Base-by-base conservation (phyloP, 2,888 invertebrate genomes). In the Boloria selene region DNA sequence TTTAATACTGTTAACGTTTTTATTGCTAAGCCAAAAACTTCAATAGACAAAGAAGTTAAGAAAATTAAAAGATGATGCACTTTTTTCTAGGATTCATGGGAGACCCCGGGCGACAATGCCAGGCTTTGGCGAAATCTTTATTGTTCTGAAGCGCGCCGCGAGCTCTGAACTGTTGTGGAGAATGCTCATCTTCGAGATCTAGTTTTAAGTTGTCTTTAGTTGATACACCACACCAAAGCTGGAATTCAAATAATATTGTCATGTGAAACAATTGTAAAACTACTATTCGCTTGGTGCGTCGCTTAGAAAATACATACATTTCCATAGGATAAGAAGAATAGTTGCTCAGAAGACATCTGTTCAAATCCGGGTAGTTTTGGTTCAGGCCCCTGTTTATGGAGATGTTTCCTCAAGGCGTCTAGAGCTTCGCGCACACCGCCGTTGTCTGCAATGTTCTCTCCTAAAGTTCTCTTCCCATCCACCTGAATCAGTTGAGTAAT, bases 191-290 rank as follows among this genome's bases (percentile, higher is more conserved):
- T 65, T 93, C 92, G 3, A 96, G 79, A 67, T 96, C 95, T 72
- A 93, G 93, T 53, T 90, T 88, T 10, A 96, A 81, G 0, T 95
- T 94, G 42, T 94, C 93, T 31, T 88, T 88, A 45, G 95, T 95
- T 71, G 93, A 94, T 42, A 95, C 94, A 80, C 97, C 97, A 82
- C 98, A 98, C 98, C 98, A 98, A 13, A 97, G 91, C 96, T 96
- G 85, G 65, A 71, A 74, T 31, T 22, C 5, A 18, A 38, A 47
- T 13, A 16, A 16, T 16, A 5, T 26, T n/a, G 10, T 7, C n/a
- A n/a, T 47, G 3, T 38, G 10, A 2, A 38, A 38, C 10, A 38
- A 38, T 31, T 7, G 7, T 38, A 10, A 38, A 38, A 38, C 31
- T 2, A 38, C 31, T 38, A 38, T 38, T 38, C 7, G 31, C 7